phyloP scores from a whole-genome alignment of 2,888 invertebrate genomes.

The Spilarctia lutea region DNA sequence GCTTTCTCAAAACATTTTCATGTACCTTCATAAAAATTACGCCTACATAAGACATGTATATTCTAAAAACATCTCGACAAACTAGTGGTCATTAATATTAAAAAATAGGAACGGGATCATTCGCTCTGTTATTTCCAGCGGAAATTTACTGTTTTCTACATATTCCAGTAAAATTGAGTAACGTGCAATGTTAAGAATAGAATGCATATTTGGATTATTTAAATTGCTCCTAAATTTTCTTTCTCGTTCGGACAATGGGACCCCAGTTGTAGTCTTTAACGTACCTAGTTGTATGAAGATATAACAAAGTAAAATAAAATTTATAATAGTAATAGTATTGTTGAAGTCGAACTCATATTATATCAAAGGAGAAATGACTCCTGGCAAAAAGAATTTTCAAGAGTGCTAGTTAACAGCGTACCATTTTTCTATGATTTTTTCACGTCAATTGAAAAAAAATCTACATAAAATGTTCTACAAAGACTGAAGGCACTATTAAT shows the following conservation, averaged over 20 bases:
- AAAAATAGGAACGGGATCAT: conserved; percentile 37
- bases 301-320: background rate
- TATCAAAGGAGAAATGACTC: too few relatives aligned
- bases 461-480: background rate
- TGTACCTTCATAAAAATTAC: conserved; percentile 39
- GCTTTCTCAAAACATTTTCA: conserved; percentile 47
- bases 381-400: background rate
- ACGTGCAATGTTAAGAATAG: background rate
- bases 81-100: conserved; percentile 51
- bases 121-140: conserved; percentile 14
- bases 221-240: background rate
- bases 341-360: background rate
- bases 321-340: too few relatives aligned
- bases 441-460: background rate
- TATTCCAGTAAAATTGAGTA: background rate
- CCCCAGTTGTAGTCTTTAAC: background rate
- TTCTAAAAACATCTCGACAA: conserved; percentile 47
- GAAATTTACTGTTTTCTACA: background rate
- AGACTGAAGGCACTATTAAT: background rate
- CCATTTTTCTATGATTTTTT: background rate
- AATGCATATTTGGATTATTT: background rate
- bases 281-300: background rate
- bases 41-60: conserved; percentile 47
- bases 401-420: background rate
- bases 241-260: background rate